Evolutionary conservation across 2,797 vertebrate genomes (phyloP).

Genomic region (Danionella dracula): DNA sequence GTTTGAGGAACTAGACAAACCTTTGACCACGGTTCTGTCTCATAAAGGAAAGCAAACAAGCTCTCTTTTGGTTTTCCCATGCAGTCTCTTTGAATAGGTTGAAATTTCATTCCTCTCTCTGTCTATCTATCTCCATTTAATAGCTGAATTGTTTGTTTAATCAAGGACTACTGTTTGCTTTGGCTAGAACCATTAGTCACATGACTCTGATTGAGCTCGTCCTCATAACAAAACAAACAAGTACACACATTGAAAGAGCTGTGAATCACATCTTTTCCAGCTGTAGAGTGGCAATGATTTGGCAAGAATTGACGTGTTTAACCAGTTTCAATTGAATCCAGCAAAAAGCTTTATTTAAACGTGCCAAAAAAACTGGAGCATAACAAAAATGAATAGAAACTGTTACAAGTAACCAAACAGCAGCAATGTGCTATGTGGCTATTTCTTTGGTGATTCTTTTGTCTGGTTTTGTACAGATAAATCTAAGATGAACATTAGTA

Average conservation of each 20-base stretch:
- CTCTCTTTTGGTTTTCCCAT: background rate
- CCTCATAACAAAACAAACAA: background rate
- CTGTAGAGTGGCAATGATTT: background rate
- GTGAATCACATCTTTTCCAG: slow-evolving; percentile 3
- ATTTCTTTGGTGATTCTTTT: too few relatives aligned
- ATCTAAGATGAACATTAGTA: too few relatives aligned
- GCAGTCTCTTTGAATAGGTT: background rate
- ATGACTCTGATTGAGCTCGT: background rate
- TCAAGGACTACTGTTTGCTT: slow-evolving; percentile 20
- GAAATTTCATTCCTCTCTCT: background rate
- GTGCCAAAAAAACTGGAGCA: too few relatives aligned
- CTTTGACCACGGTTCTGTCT: background rate
- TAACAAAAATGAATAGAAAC: too few relatives aligned
- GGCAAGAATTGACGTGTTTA: too few relatives aligned
- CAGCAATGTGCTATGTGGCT: too few relatives aligned
- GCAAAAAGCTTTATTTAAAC: too few relatives aligned
- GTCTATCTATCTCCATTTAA: background rate
- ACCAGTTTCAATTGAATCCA: too few relatives aligned
- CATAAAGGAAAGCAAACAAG: slow-evolving; percentile 5
- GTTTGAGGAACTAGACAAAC: background rate
- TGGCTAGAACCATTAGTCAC: slow-evolving; percentile 1
- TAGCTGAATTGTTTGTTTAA: slow-evolving; percentile 11
- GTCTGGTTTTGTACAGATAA: too few relatives aligned
- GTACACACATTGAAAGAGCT: slow-evolving; percentile 1
- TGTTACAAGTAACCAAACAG: too few relatives aligned